Conservation (phyloP, 2,797 vertebrate species). For the Kryptolebias ocellatus region DNA sequence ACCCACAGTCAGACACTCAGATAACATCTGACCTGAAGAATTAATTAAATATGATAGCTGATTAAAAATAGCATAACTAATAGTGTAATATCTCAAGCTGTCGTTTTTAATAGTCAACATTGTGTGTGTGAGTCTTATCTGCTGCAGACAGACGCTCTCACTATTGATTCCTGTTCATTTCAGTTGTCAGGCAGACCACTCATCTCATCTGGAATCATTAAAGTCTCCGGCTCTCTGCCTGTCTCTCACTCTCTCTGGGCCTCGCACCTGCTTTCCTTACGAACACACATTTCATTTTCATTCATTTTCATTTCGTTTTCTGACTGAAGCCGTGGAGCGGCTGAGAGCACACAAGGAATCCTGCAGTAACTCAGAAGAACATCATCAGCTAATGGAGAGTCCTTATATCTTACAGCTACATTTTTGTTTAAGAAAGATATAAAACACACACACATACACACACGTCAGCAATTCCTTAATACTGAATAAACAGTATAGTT, state of each 20-base stretch:
- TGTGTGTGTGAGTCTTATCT: constrained; percentile 99
- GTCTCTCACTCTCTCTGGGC: constrained; percentile 1
- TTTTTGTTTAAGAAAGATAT: no score
- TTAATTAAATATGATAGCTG: constrained; percentile 99
- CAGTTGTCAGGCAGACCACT: constrained; percentile 92
- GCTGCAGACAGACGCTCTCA: constrained; percentile 95
- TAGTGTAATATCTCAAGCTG: constrained; percentile 99
- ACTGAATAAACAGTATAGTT: no score
- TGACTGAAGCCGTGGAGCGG: not conserved
- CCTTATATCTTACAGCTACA: no score
- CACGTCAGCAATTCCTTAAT: no score
- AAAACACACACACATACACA: no score
- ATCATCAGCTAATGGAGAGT: no score
- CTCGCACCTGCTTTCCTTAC: constrained; percentile 10
- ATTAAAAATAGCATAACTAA: constrained; percentile 99
- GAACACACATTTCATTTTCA: constrained; percentile 13
- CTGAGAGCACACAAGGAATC: no score
- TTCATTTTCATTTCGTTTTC: constrained; percentile 9
- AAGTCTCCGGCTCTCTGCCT: constrained; percentile 69
- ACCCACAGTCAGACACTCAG: constrained; percentile 43
- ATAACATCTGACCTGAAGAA: constrained; percentile 97
- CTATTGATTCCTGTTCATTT: constrained; percentile 99
- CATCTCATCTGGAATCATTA: constrained; percentile 99
- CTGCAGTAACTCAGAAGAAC: no score
- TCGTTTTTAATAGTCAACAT: constrained; percentile 99